Percentiles rank a stretch among this genome's conserved stretches.
Evolutionary conservation across 2,113 vertebrate genomes (phyloP).

Genomic region (Garra rufa): DNA sequence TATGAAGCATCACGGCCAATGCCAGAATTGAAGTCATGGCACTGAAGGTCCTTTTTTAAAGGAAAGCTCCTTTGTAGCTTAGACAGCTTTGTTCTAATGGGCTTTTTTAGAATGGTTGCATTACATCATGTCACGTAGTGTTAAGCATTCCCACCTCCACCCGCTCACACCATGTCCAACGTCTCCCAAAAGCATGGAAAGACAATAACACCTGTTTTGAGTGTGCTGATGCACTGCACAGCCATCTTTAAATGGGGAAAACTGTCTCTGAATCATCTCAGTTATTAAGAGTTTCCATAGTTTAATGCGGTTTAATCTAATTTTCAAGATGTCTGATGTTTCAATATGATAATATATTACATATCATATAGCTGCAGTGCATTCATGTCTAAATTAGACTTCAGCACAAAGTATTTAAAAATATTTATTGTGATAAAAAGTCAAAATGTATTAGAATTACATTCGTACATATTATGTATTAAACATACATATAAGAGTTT

Average conservation of each 20-base stretch:
- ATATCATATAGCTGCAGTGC: not conserved
- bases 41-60: too few relatives aligned
- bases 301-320: not conserved
- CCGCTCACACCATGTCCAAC: not conserved
- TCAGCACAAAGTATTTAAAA: not conserved
- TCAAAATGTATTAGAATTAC: not conserved
- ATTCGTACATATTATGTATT: not conserved
- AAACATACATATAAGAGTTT: not conserved
- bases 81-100: not conserved
- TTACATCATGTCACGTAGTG: not conserved
- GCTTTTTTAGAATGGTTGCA: not conserved
- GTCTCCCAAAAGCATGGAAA: not conserved
- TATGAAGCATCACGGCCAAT: not conserved
- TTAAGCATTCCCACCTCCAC: not conserved
- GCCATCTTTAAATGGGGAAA: not conserved
- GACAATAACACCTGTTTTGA: not conserved
- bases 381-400: not conserved
- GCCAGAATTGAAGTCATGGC: not conserved
- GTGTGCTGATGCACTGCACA: not conserved
- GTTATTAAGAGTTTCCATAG: not conserved
- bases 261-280: not conserved
- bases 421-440: conserved; percentile 7
- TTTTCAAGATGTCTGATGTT: not conserved
- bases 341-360: too few relatives aligned
- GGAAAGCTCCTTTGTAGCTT: not conserved